phyloP scores from a whole-genome alignment of 2,888 invertebrate genomes.

The Eilema sororculum region DNA sequence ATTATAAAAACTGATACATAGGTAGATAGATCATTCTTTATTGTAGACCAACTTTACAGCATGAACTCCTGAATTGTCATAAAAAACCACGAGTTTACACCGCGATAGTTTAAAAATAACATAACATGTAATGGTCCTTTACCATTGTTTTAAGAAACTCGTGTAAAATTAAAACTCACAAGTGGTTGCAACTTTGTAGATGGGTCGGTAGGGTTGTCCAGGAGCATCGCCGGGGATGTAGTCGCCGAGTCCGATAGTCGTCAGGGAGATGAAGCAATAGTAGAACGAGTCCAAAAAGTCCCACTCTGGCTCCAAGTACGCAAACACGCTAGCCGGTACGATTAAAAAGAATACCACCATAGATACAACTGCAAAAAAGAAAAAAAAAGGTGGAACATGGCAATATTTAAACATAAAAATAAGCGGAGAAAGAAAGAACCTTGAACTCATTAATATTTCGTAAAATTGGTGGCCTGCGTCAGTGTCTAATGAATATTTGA shows the following conservation, averaged over 20 bases:
- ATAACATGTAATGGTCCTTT: too few relatives aligned
- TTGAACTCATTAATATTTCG: conserved; percentile 4
- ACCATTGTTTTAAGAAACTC: too few relatives aligned
- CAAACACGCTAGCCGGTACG: conserved; percentile 92
- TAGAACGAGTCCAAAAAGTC: conserved; percentile 95
- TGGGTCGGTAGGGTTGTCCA: conserved; percentile 91
- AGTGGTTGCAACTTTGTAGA: conserved; percentile 94
- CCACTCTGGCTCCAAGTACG: conserved; percentile 93
- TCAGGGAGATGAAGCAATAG: conserved; percentile 96
- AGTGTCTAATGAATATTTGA: background rate
- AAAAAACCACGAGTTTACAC: too few relatives aligned
- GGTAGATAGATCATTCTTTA: too few relatives aligned
- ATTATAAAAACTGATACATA: too few relatives aligned
- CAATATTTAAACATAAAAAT: too few relatives aligned
- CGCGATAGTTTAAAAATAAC: too few relatives aligned
- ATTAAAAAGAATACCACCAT: conserved; percentile 89
- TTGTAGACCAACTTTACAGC: too few relatives aligned
- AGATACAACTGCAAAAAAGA: conserved; percentile 79
- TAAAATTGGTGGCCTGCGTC: background rate
- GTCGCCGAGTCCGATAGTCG: conserved; percentile 96
- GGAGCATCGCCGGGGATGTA: conserved; percentile 95
- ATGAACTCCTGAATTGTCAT: too few relatives aligned
- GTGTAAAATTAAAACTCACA: too few relatives aligned
- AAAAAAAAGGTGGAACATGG: background rate
- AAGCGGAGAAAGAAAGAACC: background rate